phyloP scores from a whole-genome alignment of 2,888 invertebrate genomes.

The Agriopis aurantiaria region DNA sequence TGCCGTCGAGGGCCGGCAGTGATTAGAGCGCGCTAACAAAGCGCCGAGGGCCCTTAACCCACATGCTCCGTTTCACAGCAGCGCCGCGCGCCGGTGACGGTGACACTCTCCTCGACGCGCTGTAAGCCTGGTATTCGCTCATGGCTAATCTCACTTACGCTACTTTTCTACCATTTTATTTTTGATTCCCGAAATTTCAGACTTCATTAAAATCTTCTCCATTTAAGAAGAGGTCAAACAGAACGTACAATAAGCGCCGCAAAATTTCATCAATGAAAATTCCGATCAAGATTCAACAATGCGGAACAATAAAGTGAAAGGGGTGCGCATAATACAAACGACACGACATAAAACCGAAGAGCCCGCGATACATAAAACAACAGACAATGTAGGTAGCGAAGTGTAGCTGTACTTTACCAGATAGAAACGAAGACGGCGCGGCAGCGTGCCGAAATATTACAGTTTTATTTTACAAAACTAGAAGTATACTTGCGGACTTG shows the following conservation, averaged over 20 bases:
- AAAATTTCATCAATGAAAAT: constrained; percentile 50
- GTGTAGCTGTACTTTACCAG: constrained; percentile 61
- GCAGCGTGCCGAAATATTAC: constrained; percentile 61
- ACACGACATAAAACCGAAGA: constrained; percentile 65
- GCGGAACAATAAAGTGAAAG: constrained; percentile 63
- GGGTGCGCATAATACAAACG: constrained; percentile 64
- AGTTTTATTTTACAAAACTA: constrained; percentile 74
- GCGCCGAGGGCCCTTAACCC: constrained; percentile 82
- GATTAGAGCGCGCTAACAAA: constrained; percentile 86
- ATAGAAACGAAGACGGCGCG: constrained; percentile 60
- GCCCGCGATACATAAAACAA: constrained; percentile 70
- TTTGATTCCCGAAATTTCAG: neutral
- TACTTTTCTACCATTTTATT: constrained; percentile 35
- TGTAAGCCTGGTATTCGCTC: constrained; percentile 69
- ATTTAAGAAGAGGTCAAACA: constrained; percentile 3
- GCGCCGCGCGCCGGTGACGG: constrained; percentile 50
- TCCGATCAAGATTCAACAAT: constrained; percentile 63
- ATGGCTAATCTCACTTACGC: constrained; percentile 67
- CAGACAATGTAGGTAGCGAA: constrained; percentile 69
- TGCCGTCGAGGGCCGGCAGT: constrained; percentile 79
- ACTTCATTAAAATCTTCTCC: neutral
- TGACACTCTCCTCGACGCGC: constrained; percentile 71
- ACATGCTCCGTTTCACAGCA: constrained; percentile 84
- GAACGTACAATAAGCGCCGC: constrained; percentile 37
- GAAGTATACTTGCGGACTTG: constrained; percentile 58